phyloP scores from a whole-genome alignment of 2,797 vertebrate species.

The Glyptemys insculpta region DNA sequence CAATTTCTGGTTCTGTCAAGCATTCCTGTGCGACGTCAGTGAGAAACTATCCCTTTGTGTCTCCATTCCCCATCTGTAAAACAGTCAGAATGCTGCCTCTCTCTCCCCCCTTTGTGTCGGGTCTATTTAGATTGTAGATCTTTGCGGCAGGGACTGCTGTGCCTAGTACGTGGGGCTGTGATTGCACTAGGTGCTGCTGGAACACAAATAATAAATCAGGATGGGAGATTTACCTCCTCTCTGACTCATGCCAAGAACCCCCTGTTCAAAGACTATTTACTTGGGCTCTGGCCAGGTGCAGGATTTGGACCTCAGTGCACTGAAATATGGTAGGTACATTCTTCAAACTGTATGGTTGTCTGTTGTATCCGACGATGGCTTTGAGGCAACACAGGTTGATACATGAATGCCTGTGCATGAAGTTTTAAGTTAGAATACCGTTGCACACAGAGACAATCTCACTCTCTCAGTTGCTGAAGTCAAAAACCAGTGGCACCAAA shows the following conservation, averaged over 20 bases:
- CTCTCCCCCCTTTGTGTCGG: not conserved
- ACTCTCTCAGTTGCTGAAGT: not conserved
- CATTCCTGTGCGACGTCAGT: not conserved
- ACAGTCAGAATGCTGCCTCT: not conserved
- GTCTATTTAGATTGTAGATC: not conserved
- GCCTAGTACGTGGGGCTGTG: not conserved
- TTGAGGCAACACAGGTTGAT: not conserved
- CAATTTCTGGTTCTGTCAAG: not conserved
- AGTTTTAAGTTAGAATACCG: not conserved
- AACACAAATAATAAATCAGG: not conserved
- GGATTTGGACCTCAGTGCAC: not conserved
- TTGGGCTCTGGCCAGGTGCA: conserved; percentile 1
- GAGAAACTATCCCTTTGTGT: not conserved
- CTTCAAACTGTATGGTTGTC: not conserved
- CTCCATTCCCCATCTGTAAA: not conserved
- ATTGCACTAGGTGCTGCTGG: not conserved
- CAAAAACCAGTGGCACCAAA: not conserved
- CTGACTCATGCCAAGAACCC: not conserved
- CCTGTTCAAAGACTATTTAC: not conserved
- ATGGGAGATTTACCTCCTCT: not conserved
- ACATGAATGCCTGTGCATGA: not conserved
- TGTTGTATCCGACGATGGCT: not conserved
- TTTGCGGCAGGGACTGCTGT: not conserved
- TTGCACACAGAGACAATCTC: not conserved
- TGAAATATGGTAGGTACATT: not conserved